Evolutionary conservation across 2,888 invertebrate species (phyloP), one percentile per base, ranked within the genome.

Genomic region (Trachelus tabidus): DNA sequence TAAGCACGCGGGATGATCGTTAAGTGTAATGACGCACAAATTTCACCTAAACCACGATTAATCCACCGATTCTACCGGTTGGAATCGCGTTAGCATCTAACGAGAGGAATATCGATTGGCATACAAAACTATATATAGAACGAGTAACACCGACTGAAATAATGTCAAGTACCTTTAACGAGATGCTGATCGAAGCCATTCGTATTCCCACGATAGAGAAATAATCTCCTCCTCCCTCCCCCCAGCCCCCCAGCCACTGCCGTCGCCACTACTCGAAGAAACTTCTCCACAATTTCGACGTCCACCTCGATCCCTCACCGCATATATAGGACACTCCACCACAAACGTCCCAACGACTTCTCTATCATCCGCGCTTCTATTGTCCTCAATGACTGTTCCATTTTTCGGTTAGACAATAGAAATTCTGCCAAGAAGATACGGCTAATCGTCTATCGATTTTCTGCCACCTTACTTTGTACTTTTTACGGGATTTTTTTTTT

Each of bases 371-470:
- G 56, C 23, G 35, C 56, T 56, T 56, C 56, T 23, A 56, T 56
- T 56, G 56, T 56, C 56, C 9, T 56, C 56, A 9, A 56, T 23
- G 56, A 56, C 56, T 56, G 56, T 56, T 56, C 56, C 23, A 56
- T 56, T 56, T 56, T 23, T 56, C 56, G 56, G 56, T 56, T 23
- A 56, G 56, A 71, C 71, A 71, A 71, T 33, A 34, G 71, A 71
- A 33, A 31, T 71, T 31, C 33, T 4, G 71, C 1, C 11, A 6
- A 31, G 71, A 71, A 71, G 31, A 79, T 77, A 73, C 68, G 40
- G 37, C 76, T 80, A 79, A 80, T 79, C 79, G 77, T 33, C 77
- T 77, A 81, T 80, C 79, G 79, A 83, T 80, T 79, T 79, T 79
- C 78, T 74, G 68, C 78, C 69, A 73, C 68, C 35, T 75, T 34